phyloP scores from a whole-genome alignment of 2,113 vertebrate species.

The Prochilodus magdalenae region DNA sequence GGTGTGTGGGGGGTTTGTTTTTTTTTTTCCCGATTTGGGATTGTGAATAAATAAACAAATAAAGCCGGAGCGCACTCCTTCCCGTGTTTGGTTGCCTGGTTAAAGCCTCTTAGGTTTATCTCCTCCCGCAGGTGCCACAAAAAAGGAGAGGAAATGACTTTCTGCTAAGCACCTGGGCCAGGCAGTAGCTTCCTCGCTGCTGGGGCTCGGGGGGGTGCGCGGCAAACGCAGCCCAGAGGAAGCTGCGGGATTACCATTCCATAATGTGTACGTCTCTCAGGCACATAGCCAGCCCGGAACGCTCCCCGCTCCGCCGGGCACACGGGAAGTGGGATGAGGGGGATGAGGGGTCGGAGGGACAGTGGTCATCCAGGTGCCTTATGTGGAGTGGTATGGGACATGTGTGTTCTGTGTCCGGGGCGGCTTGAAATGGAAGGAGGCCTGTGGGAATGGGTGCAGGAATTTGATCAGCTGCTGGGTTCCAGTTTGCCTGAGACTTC shows the following conservation, averaged over 20 bases:
- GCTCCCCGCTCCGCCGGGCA: conserved; percentile 15
- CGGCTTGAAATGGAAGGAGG: neutral
- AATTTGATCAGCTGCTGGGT: conserved; percentile 30
- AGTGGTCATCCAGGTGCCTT: conserved; percentile 36
- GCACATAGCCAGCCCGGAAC: conserved; percentile 34
- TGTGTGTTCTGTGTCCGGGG: conserved; percentile 28
- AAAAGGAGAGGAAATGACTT: conserved; percentile 24
- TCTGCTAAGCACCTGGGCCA: conserved; percentile 20
- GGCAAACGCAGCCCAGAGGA: conserved; percentile 40
- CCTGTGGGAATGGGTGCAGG: neutral
- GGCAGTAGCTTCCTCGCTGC: conserved; percentile 32
- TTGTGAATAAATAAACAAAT: neutral
- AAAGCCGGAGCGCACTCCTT: too few relatives aligned
- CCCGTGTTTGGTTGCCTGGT: neutral
- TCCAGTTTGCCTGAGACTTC: conserved; percentile 26
- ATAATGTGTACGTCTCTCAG: conserved; percentile 34
- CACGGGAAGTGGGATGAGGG: conserved; percentile 55
- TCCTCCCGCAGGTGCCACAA: conserved; percentile 11
- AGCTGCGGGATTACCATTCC: conserved; percentile 29
- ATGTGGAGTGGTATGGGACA: neutral
- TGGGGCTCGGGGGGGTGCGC: conserved; percentile 5
- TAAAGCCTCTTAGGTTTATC: conserved; percentile 8
- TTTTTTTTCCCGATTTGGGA: too few relatives aligned
- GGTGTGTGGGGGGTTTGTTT: too few relatives aligned
- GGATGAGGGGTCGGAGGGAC: conserved; percentile 44